Percentiles rank a stretch among this genome's conserved stretches.
These are phyloP conservation scores for Netelia fuscicornis DNA, from an alignment of 2,888 invertebrate genomes.

Conservation along the genomic window DNA sequence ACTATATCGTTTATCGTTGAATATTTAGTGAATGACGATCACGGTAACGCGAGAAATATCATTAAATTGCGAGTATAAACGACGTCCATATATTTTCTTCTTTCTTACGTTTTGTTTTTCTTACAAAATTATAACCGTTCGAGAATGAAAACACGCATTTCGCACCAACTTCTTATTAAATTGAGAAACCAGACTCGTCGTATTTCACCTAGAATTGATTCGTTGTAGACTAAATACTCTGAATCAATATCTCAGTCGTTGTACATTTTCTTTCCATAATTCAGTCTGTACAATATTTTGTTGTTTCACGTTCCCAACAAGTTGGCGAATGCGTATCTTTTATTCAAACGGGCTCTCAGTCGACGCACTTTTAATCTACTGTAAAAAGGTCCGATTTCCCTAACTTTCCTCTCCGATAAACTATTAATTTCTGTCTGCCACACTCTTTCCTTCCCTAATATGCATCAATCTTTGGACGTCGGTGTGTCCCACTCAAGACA, in stretches of 20 bases:
- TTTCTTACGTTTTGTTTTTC: conserved; percentile 13
- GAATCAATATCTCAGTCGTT: conserved; percentile 36
- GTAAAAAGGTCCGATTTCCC: conserved; percentile 32
- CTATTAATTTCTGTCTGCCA: conserved; percentile 44
- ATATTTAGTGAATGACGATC: conserved; percentile 49
- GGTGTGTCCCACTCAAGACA: conserved; percentile 52
- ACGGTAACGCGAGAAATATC: conserved; percentile 65
- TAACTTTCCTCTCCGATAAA: conserved; percentile 25
- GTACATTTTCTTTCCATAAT: conserved; percentile 25
- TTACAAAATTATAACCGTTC: conserved; percentile 55
- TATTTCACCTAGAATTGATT: conserved; percentile 30
- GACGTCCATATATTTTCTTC: conserved; percentile 54
- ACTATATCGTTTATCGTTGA: conserved; percentile 21
- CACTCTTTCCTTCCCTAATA: conserved; percentile 50
- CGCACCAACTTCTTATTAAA: conserved; percentile 6
- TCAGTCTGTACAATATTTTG: conserved; percentile 30
- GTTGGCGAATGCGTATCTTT: conserved; percentile 3
- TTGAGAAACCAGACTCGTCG: conserved; percentile 24
- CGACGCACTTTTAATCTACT: conserved; percentile 47
- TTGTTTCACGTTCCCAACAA: background rate
- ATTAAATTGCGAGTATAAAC: conserved; percentile 68
- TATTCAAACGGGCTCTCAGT: conserved; percentile 49
- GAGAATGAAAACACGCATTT: conserved; percentile 27
- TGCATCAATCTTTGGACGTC: conserved; percentile 67
- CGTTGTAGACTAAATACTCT: conserved; percentile 53